A percentile compares a stretch with the other conserved stretches of the same genome.
phyloP scores from a whole-genome alignment of 2,113 vertebrate species.

The Clarias gariepinus region DNA sequence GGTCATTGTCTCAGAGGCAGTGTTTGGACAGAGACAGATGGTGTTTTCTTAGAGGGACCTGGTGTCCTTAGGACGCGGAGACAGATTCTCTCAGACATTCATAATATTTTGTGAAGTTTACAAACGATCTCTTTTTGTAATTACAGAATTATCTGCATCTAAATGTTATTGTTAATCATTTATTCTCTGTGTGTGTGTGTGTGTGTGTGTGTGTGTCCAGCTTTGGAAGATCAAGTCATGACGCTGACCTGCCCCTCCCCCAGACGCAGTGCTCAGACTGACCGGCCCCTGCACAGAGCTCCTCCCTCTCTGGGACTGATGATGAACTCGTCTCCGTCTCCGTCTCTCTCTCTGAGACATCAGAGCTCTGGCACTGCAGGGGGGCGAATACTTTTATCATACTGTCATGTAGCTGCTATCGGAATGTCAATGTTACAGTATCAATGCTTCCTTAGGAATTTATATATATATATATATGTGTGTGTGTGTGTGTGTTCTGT shows the following conservation, averaged over 20 bases:
- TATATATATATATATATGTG: not conserved
- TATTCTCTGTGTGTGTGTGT: no score
- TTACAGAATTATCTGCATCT: no score
- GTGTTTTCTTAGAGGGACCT: no score
- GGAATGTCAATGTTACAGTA: constrained; percentile 68
- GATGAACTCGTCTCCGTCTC: constrained; percentile 60
- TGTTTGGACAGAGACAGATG: no score
- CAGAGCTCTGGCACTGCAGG: constrained; percentile 81
- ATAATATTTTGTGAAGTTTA: no score
- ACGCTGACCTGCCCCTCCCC: constrained; percentile 61
- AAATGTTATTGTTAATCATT: no score
- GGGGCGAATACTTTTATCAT: constrained; percentile 93
- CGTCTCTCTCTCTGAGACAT: constrained; percentile 62
- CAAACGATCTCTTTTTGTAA: no score
- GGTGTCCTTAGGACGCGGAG: no score
- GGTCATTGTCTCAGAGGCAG: no score
- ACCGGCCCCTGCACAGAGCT: not conserved
- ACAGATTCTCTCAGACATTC: no score
- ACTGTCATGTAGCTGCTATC: constrained; percentile 72
- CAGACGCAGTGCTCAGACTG: not conserved
- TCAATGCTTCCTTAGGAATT: constrained; percentile 42
- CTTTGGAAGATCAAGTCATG: constrained; percentile 99
- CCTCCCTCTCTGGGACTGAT: not conserved
- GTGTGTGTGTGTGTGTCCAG: constrained; percentile 64
- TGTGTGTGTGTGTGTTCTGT: not conserved